A percentile compares a stretch with the other conserved stretches of the same genome.
phyloP scores from a whole-genome alignment of 2,113 vertebrate species.

The Trogon melanurus region DNA sequence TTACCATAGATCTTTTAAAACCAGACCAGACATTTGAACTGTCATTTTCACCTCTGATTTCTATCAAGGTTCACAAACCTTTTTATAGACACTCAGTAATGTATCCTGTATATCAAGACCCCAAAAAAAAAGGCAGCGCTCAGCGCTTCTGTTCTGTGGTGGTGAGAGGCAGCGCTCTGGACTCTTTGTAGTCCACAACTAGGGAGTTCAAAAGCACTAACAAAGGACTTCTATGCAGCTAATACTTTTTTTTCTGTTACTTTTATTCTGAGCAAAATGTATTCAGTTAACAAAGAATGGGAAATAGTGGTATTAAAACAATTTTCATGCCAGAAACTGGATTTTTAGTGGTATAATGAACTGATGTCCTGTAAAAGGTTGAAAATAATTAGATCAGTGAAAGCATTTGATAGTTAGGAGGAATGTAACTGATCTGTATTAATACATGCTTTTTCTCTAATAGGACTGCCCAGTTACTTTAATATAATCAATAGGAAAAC shows the following conservation, averaged over 20 bases:
- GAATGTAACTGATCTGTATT: slow-evolving; percentile 71
- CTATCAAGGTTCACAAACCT: slow-evolving; percentile 79
- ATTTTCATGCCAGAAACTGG: slow-evolving; percentile 76
- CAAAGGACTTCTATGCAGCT: slow-evolving; percentile 80
- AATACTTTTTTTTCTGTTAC: slow-evolving; percentile 77
- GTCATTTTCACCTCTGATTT: slow-evolving; percentile 84
- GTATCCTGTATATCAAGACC: slow-evolving; percentile 77
- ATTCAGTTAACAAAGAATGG: slow-evolving; percentile 80
- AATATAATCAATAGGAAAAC: slow-evolving; percentile 52
- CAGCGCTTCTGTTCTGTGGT: slow-evolving; percentile 75
- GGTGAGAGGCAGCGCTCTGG: slow-evolving; percentile 71
- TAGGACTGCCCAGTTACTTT: slow-evolving; percentile 48
- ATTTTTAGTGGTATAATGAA: slow-evolving; percentile 82
- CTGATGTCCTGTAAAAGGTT: slow-evolving; percentile 69
- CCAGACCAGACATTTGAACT: slow-evolving; percentile 81
- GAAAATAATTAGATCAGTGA: slow-evolving; percentile 77
- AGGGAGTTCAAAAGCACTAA: slow-evolving; percentile 84
- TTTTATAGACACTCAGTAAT: slow-evolving; percentile 77
- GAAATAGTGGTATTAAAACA: slow-evolving; percentile 81
- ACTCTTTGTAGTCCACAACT: slow-evolving; percentile 82
- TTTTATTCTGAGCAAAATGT: slow-evolving; percentile 82
- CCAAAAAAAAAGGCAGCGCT: background rate
- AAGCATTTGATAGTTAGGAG: slow-evolving; percentile 62
- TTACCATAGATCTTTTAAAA: slow-evolving; percentile 77
- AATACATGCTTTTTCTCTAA: slow-evolving; percentile 58